Conservation (phyloP, 1,140 invertebrate species). For the Carcinoscorpius rotundicauda region DNA sequence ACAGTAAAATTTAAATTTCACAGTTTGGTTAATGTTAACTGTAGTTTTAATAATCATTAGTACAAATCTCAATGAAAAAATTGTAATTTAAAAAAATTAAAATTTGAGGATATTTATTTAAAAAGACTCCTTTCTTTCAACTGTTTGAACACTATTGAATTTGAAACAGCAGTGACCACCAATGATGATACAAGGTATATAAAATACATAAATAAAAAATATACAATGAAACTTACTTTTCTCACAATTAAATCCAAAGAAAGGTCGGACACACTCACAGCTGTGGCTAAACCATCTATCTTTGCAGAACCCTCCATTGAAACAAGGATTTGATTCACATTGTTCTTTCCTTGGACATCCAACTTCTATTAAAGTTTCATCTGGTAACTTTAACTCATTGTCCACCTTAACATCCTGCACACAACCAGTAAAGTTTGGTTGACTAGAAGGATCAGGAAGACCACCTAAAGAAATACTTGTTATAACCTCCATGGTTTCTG, state of each 20-base stretch:
- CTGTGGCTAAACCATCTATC: slow-evolving; percentile 78
- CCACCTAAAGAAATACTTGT: slow-evolving; percentile 12
- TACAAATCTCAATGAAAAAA: too few species aligned
- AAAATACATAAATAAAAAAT: background rate
- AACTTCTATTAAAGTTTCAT: slow-evolving; percentile 31
- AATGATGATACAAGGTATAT: background rate
- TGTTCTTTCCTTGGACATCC: slow-evolving; percentile 65
- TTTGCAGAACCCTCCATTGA: slow-evolving; percentile 67
- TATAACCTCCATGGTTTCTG: background rate
- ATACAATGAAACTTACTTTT: slow-evolving; percentile 48
- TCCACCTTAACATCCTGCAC: slow-evolving; percentile 58
- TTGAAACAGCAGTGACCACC: too few species aligned
- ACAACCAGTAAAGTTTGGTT: slow-evolving; percentile 70
- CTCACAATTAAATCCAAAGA: slow-evolving; percentile 71
- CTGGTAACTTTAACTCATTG: too few species aligned
- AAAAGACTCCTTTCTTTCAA: too few species aligned
- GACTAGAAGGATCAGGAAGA: slow-evolving; percentile 3
- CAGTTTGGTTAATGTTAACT: too few species aligned
- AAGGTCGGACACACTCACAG: slow-evolving; percentile 74
- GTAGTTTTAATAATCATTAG: too few species aligned
- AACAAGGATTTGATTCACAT: slow-evolving; percentile 75
- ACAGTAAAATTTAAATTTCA: too few species aligned
- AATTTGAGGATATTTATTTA: too few species aligned
- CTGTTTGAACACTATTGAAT: too few species aligned
- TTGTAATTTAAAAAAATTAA: too few species aligned